These are phyloP conservation scores for Pristionchus exspectatus DNA, from an alignment of 2,888 invertebrate genomes.

Conservation along the genomic window DNA sequence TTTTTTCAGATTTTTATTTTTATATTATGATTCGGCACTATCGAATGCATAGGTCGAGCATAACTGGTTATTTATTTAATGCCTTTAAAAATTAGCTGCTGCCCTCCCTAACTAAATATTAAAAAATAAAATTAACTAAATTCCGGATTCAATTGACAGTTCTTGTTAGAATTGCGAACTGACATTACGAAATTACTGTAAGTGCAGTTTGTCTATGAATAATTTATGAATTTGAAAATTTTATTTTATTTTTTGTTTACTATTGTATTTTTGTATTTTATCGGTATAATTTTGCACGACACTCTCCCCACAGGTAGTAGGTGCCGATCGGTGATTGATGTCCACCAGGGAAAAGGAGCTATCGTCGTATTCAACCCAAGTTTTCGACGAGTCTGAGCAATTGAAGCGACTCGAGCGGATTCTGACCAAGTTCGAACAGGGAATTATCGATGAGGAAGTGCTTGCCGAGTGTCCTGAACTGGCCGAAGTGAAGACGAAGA, in stretches of 20 bases:
- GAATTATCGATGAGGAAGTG: constrained; percentile 41
- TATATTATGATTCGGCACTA: no score
- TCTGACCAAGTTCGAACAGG: constrained; percentile 42
- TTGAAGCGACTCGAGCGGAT: constrained; percentile 34
- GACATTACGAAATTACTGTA: not conserved
- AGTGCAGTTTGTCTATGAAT: constrained; percentile 9
- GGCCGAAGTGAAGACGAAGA: not conserved
- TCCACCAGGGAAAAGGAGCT: constrained; percentile 21
- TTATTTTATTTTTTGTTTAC: not conserved
- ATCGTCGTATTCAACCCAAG: not conserved
- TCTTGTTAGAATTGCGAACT: not conserved
- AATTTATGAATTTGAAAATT: not conserved
- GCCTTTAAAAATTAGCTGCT: no score
- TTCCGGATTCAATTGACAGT: no score
- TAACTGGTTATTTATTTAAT: no score
- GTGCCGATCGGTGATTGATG: constrained; percentile 10
- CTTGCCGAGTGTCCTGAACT: constrained; percentile 42
- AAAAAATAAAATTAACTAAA: no score
- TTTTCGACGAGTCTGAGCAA: constrained; percentile 3
- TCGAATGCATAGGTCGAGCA: no score
- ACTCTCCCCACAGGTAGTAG: constrained; percentile 21
- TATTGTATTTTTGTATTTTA: not conserved
- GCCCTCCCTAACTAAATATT: no score
- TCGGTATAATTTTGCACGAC: not conserved
- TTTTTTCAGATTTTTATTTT: no score